Evolutionary conservation across 2,797 vertebrate genomes (phyloP).

Genomic region (Emydoidea blandingii): DNA sequence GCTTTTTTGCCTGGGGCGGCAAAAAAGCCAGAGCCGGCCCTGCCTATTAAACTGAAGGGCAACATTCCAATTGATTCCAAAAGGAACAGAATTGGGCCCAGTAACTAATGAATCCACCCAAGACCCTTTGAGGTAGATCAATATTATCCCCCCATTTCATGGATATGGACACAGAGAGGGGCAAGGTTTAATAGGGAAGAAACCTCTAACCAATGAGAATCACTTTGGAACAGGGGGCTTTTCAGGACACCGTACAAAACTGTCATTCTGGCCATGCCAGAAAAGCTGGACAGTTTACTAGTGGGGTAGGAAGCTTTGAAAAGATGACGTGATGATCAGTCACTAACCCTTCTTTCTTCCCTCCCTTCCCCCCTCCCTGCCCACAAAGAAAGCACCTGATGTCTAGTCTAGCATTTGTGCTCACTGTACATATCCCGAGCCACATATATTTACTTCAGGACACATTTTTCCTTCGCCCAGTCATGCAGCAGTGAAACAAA

Average conservation of each 20-base stretch:
- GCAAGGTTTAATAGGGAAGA: neutral
- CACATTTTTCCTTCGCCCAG: conserved; percentile 66
- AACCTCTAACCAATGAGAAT: neutral
- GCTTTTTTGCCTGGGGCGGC: too few relatives aligned
- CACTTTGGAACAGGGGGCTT: neutral
- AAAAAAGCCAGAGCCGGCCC: too few relatives aligned
- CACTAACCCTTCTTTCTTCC: neutral
- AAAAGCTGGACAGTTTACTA: conserved; percentile 67
- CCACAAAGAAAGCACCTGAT: conserved; percentile 53
- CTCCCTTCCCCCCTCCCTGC: neutral
- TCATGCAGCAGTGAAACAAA: conserved; percentile 65
- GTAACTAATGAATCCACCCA: neutral
- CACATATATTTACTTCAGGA: conserved; percentile 57
- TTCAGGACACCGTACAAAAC: neutral
- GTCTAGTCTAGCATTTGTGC: conserved; percentile 64
- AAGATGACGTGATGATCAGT: conserved; percentile 52
- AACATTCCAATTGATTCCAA: neutral
- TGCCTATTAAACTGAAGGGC: neutral
- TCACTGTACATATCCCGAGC: conserved; percentile 42
- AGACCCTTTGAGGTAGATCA: neutral
- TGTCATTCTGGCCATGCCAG: conserved; percentile 31
- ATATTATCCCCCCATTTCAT: neutral
- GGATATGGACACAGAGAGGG: neutral
- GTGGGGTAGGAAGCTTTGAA: conserved; percentile 65
- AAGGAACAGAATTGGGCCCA: neutral